A percentile compares a stretch with the other conserved stretches of the same genome.
phyloP scores from a whole-genome alignment of 2,888 invertebrate species.

The Ligdia adustata region DNA sequence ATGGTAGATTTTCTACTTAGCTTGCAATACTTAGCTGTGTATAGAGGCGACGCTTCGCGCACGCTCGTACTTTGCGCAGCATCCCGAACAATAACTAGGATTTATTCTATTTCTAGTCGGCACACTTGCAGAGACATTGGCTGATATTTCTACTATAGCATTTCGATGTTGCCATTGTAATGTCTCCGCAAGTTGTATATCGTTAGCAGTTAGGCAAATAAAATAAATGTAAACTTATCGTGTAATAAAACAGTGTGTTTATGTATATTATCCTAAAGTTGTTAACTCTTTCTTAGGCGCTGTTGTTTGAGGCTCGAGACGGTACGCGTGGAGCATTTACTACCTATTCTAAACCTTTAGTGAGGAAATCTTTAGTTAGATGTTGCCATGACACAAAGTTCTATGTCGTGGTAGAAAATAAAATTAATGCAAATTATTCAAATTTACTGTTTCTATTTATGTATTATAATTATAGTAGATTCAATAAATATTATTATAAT shows the following conservation, averaged over 20 bases:
- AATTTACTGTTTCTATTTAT: too few relatives aligned
- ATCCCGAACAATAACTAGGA: conserved; percentile 69
- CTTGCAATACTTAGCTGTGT: conserved; percentile 45
- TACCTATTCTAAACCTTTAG: too few relatives aligned
- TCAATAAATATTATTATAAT: too few relatives aligned
- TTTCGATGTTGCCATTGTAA: conserved; percentile 26
- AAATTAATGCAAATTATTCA: too few relatives aligned
- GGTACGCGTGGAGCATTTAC: conserved; percentile 62
- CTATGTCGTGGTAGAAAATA: too few relatives aligned
- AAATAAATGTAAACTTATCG: conserved; percentile 62
- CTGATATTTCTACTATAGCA: conserved; percentile 26
- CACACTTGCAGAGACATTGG: conserved; percentile 62
- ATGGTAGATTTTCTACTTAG: conserved; percentile 54
- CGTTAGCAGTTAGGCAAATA: conserved; percentile 56
- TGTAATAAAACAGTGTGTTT: conserved; percentile 69
- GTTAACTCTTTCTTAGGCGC: conserved; percentile 84
- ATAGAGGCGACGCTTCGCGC: conserved; percentile 47
- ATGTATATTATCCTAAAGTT: conserved; percentile 78
- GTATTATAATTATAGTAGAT: too few relatives aligned
- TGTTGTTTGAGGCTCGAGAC: conserved; percentile 74
- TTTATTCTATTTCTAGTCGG: conserved; percentile 25
- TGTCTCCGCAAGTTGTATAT: conserved; percentile 63
- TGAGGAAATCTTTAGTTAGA: too few relatives aligned
- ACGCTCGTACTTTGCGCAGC: conserved; percentile 50
- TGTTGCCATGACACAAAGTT: too few relatives aligned